Conservation (phyloP, 2,797 vertebrate species). For the Pogonophryne albipinna region DNA sequence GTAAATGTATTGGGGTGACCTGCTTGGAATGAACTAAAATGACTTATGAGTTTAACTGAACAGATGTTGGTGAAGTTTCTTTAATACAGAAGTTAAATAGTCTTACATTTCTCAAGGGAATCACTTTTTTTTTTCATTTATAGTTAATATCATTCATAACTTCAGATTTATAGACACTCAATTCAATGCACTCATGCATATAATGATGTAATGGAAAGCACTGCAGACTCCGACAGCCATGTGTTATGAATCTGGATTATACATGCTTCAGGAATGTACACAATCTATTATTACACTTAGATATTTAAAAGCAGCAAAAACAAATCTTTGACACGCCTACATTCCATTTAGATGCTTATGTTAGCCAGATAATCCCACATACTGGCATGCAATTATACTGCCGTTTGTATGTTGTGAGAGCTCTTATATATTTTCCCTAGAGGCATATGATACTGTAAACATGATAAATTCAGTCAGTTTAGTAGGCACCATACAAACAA, state of each 20-base stretch:
- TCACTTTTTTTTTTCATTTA: slow-evolving; percentile 5
- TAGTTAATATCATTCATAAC: slow-evolving; percentile 35
- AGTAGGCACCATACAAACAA: slow-evolving; percentile 15
- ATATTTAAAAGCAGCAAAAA: slow-evolving; percentile 5
- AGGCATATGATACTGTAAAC: slow-evolving; percentile 1
- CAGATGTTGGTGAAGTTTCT: neutral
- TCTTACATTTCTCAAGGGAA: neutral
- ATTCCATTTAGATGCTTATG: neutral
- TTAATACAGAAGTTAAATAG: neutral
- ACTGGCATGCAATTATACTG: slow-evolving; percentile 15
- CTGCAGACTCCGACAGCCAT: neutral
- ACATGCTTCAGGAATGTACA: neutral
- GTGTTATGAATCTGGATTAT: slow-evolving; percentile 19
- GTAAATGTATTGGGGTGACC: neutral
- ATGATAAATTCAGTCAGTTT: slow-evolving; percentile 13
- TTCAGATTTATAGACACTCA: slow-evolving; percentile 25
- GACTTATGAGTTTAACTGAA: neutral
- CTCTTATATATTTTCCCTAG: slow-evolving; percentile 4
- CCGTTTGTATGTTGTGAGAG: slow-evolving; percentile 15
- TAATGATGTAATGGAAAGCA: neutral
- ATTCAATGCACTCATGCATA: neutral
- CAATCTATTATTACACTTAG: slow-evolving; percentile 7
- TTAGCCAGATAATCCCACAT: slow-evolving; percentile 23
- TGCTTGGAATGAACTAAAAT: neutral
- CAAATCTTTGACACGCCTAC: neutral